Evolutionary conservation across 2,113 vertebrate species (phyloP).

Genomic region (Redunca redunca): DNA sequence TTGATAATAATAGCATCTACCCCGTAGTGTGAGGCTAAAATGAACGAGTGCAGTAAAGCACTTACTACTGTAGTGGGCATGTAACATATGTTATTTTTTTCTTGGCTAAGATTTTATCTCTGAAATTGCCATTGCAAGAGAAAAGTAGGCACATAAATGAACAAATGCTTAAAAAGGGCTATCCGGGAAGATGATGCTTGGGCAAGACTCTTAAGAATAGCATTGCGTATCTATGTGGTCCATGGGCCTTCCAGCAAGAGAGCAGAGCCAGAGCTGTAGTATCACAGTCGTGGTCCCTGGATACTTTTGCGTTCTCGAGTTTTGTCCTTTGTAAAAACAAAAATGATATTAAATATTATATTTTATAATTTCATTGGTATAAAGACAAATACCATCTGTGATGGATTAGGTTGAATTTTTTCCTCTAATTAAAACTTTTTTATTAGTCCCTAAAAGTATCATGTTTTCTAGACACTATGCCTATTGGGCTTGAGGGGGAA

Average conservation of each 20-base stretch:
- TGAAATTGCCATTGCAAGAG: not conserved
- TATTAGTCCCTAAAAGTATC: not conserved
- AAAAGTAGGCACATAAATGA: not conserved
- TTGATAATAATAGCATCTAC: not conserved
- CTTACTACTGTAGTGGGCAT: not conserved
- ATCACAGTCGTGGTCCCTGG: not conserved
- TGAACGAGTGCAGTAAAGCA: not conserved
- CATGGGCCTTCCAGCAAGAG: not conserved
- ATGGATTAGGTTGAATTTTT: not conserved
- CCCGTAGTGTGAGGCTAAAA: not conserved
- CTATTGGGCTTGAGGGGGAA: not conserved
- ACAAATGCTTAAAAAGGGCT: not conserved
- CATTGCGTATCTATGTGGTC: not conserved
- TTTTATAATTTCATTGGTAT: not conserved
- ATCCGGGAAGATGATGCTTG: not conserved
- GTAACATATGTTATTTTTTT: not conserved
- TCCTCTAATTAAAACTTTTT: not conserved
- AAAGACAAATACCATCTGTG: not conserved
- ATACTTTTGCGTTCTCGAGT: not conserved
- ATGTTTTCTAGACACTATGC: not conserved
- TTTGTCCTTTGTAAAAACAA: not conserved
- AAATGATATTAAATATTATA: not conserved
- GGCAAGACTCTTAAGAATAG: not conserved
- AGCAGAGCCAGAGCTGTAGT: rapidly evolving
- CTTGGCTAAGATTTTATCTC: not conserved